These are phyloP conservation scores for Ostrea edulis DNA, from an alignment of 1,140 invertebrate species.

Conservation along the genomic window DNA sequence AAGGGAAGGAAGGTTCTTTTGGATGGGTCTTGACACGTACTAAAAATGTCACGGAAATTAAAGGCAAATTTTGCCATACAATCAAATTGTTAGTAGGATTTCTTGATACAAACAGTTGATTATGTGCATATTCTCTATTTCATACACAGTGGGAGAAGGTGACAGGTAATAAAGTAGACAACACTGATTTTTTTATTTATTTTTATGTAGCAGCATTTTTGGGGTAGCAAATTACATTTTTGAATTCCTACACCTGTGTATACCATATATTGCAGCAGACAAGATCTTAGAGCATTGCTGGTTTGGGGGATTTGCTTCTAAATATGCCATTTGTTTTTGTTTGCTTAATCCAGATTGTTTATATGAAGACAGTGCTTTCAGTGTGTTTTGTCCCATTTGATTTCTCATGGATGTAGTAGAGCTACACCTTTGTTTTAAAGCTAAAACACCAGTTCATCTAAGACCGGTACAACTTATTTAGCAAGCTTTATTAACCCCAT, in stretches of 20 bases:
- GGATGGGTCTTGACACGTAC: too few species aligned
- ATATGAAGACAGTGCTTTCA: neutral
- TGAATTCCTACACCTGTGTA: neutral
- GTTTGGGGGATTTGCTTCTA: neutral
- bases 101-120: too few species aligned
- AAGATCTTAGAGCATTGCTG: neutral
- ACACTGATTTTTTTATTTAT: neutral
- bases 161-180: conserved; percentile 21
- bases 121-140: neutral
- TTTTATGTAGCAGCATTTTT: conserved; percentile 10
- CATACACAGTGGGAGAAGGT: conserved; percentile 16
- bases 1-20: too few species aligned
- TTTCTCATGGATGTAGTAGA: too few species aligned
- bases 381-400: neutral
- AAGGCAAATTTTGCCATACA: too few species aligned
- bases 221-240: neutral
- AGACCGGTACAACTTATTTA: too few species aligned
- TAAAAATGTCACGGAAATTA: too few species aligned
- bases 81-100: too few species aligned
- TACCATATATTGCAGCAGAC: neutral
- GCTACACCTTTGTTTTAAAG: too few species aligned
- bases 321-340: neutral
- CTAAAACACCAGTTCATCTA: too few species aligned
- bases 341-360: neutral
- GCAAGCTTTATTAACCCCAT: too few species aligned